Evolutionary conservation across 2,888 invertebrate species (phyloP), one percentile per base, ranked within the genome.

Genomic region (Cryptocephalus primarius): DNA sequence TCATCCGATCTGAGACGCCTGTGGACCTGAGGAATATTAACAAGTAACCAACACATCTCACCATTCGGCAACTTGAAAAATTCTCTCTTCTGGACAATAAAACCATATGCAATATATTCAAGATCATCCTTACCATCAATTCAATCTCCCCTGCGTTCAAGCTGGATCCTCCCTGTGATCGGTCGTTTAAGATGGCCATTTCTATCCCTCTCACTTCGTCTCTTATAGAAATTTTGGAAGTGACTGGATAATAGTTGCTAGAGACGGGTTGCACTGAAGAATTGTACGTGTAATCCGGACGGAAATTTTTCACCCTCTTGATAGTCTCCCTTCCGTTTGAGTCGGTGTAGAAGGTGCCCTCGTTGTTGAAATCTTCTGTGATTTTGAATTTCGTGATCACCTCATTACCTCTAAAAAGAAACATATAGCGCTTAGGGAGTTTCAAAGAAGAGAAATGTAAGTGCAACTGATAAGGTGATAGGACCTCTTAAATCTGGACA

Each of bases 1-100:
- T 97, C 96, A 58, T 97, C 96, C 39, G 76, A 73, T 1, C 91
- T 62, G 9, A 90, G 65, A 42, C 94, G 75, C 45, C 96, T 78
- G 61, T 96, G 95, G 0, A 85, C 64, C 83, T 82, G 54, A 9
- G 8, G 55, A 44, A 38, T 8, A 42, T 39, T 14, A 34, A n/a
- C n/a, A 9, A n/a, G n/a, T n/a, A n/a, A n/a, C n/a, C n/a, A n/a
- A n/a, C n/a, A n/a, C n/a, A n/a, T n/a, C n/a, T n/a, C n/a, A n/a
- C n/a, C n/a, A n/a, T n/a, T n/a, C 11, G 13, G 8, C 9, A 9
- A 39, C 9, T 22, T 39, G 2, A 8, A 39, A 14, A 39, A 1
- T 13, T 14, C 10, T 39, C 39, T 10, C 2, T 39, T 39, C n/a
- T 14, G 9, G 32, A 33, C n/a, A 43, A 10, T 42, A 6, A 42